Evolutionary conservation across 2,113 vertebrate species (phyloP).

Genomic region (Anser cygnoides): DNA sequence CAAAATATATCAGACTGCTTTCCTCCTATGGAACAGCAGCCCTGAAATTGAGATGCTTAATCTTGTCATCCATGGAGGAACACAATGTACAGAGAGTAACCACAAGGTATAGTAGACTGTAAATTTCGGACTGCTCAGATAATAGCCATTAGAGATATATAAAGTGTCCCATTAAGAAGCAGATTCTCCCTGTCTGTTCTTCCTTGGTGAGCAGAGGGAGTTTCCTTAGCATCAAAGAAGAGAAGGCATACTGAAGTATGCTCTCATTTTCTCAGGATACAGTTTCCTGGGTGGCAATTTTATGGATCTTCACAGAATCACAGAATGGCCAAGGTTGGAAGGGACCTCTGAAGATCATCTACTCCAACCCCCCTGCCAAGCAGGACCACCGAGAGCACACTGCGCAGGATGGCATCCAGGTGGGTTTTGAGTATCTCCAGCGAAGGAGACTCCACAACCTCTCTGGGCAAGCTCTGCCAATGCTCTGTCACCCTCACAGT

Average conservation of each 20-base stretch:
- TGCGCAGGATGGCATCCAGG: too few relatives aligned
- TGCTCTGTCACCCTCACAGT: too few relatives aligned
- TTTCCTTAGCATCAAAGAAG: background rate
- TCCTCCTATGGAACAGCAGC: background rate
- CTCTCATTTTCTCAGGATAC: background rate
- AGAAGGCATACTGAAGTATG: background rate
- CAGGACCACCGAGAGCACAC: too few relatives aligned
- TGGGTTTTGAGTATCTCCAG: too few relatives aligned
- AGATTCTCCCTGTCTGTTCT: background rate
- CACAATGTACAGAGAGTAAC: background rate
- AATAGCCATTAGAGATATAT: background rate
- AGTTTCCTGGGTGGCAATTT: background rate
- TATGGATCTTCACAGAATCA: background rate
- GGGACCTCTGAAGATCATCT: too few relatives aligned
- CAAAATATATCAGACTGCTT: background rate
- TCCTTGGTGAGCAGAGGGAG: background rate
- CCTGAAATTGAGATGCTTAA: background rate
- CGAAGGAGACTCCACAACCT: too few relatives aligned
- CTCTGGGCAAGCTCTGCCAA: too few relatives aligned
- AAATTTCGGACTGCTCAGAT: slow-evolving; percentile 1
- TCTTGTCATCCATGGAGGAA: background rate
- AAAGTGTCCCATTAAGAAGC: background rate
- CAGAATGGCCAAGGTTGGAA: too few relatives aligned
- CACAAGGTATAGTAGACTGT: background rate
- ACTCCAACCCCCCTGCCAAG: too few relatives aligned